A percentile compares a stretch with the other conserved stretches of the same genome.
These are phyloP conservation scores for Callinectes sapidus DNA, from an alignment of 2,888 invertebrate species.

Conservation along the genomic window DNA sequence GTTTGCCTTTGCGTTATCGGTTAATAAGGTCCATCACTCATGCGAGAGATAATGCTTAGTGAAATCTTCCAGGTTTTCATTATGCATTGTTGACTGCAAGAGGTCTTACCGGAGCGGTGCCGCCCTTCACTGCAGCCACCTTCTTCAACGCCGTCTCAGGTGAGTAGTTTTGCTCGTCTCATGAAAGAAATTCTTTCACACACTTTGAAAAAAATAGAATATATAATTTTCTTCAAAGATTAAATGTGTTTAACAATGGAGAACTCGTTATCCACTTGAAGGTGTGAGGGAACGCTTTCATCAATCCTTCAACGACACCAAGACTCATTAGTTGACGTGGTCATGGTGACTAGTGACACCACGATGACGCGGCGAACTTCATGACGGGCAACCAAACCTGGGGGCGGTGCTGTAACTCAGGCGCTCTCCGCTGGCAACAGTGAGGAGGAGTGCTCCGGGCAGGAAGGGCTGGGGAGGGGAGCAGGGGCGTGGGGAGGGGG, in stretches of 20 bases:
- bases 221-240: neutral
- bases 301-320: constrained; percentile 14
- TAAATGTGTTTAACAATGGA: constrained; percentile 11
- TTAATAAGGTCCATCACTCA: neutral
- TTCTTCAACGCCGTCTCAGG: neutral
- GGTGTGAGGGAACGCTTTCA: neutral
- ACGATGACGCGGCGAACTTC: neutral
- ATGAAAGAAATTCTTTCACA: constrained; percentile 11
- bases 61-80: neutral
- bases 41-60: neutral
- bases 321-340: neutral
- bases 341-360: constrained; percentile 25
- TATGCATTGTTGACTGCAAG: neutral
- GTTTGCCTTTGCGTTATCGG: neutral
- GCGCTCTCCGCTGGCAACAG: neutral
- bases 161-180: neutral
- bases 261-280: neutral
- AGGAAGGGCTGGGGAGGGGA: neutral
- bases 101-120: neutral
- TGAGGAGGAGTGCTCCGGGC: neutral
- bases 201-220: neutral
- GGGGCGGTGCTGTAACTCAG: neutral
- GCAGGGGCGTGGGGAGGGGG: neutral
- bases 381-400: neutral
- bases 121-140: neutral